Base-by-base conservation (phyloP, 2,797 vertebrate genomes). In the Artibeus jamaicensis region DNA sequence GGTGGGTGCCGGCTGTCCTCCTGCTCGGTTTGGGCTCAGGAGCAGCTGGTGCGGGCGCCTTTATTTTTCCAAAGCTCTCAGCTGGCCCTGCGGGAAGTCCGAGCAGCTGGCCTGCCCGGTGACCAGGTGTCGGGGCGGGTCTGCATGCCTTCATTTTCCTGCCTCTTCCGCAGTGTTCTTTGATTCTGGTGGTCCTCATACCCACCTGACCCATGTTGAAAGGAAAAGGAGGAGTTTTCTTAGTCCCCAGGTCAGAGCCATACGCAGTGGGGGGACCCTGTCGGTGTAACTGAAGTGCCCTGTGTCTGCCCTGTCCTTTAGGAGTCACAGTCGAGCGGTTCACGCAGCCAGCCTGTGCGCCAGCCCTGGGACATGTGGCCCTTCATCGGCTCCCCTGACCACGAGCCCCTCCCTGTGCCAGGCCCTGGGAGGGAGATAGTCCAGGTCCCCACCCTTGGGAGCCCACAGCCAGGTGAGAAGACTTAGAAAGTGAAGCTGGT, bases 1-100 rank as follows among this genome's bases (percentile, higher is more conserved):
- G 32, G 39, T 14, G 5, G 16, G 55, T 11, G 1, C 21, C 1
- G 19, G 14, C 55, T 12, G 44, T n/a, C n/a, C 0, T 50, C 37
- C n/a, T 3, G 39, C 53, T 21, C 1, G 0, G 11, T 65, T 57
- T 21, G 73, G 55, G 26, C 48, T 4, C 9, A 2, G 39, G 59
- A 34, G 42, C 76, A 71, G 71, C 71, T 68, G 76, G 71, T 2
- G 53, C 21, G 1, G 39, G 9, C 2, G 24, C 48, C 22, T 57
- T 29, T 24, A 2, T 37, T 78, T 73, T 39, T 73, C 18, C 10
- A 19, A 32, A n/a, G n/a, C 26, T 70, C 42, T 32, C 55, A 0
- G 62, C 59, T 32, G 67, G 92, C 48, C 29, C 70, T 14, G 10
- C 0, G 0, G 59, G 34, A 50, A 37, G 48, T 89, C 34, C 0